Percentiles rank a stretch among this genome's conserved stretches.
These are phyloP conservation scores for Pseudonaja textilis DNA, from an alignment of 2,113 vertebrate genomes.

Conservation along the genomic window DNA sequence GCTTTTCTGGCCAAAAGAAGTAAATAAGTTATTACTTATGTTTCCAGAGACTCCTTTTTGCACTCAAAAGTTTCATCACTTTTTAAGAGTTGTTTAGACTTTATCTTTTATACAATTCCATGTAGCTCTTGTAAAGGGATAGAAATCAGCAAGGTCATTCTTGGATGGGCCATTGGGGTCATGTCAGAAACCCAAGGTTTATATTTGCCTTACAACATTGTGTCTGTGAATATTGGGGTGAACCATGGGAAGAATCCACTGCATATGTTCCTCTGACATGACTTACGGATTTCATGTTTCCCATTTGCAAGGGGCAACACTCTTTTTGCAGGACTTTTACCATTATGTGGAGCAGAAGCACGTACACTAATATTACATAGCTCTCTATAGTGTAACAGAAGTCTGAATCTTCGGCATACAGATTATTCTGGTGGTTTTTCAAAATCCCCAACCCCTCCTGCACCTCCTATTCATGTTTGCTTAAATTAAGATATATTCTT, in stretches of 20 bases:
- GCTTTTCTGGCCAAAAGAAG: not conserved
- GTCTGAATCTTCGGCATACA: constrained; percentile 23
- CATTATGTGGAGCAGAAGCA: not conserved
- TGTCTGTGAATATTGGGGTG: not conserved
- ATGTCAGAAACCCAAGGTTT: not conserved
- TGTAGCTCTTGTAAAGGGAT: not conserved
- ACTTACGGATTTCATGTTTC: not conserved
- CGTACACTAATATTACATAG: not conserved
- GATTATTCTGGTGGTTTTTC: constrained; percentile 5
- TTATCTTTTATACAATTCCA: not conserved
- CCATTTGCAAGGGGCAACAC: not conserved
- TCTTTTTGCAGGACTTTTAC: too few relatives aligned
- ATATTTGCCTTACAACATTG: not conserved
- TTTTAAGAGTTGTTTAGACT: not conserved
- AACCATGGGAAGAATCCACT: too few relatives aligned
- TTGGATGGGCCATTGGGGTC: not conserved
- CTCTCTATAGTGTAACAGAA: not conserved
- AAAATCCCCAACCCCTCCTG: not conserved
- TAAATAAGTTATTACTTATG: not conserved
- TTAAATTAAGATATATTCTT: constrained; percentile 53
- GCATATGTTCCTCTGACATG: not conserved
- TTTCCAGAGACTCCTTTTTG: not conserved
- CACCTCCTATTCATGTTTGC: constrained; percentile 27
- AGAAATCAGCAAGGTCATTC: not conserved
- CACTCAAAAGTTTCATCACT: not conserved